Evolutionary conservation across 1,140 invertebrate genomes (phyloP), one percentile per base, ranked within the genome.

Genomic region (Daktulosphaira vitifoliae): DNA sequence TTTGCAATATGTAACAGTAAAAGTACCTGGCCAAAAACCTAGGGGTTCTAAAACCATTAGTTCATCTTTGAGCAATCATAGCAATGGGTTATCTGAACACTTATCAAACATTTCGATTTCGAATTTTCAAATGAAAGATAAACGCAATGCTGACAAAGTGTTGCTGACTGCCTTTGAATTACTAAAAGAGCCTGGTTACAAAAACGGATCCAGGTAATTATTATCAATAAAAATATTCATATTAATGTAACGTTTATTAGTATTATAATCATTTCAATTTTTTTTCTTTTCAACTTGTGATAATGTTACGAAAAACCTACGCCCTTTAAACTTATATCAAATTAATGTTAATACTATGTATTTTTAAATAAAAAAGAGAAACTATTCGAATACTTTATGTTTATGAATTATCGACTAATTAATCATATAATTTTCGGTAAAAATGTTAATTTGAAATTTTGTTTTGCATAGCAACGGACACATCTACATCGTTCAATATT

Each of bases 1-100:
- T 18, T 76, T 98, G 25, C 91, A 95, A 72, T 93, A 93, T 71
- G 95, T 96, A 15, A 98, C 95, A 1, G 95, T 98, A 5, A 97
- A 98, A 79, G 90, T 97, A 20, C 94, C 95, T 25, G 95, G 95
- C 1, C 91, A 92, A 75, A 91, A 90, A 72, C 92, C 90, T 0
- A 80, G 90, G 69, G 90, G 90, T 25, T 91, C 89, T 1, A 90
- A 89, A 73, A 85, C 87, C n/a, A 85, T 86, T 67, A 83, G 83
- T 66, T 64, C 52, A 6, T 44, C 65, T 18, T n/a, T 33, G 37
- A 59, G 39, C 18, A 20, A 59, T 23, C 54, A 62, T 13, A 46
- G 42, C 42, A 62, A 62, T 16, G 56, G 56, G 3, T 18, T 62
- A 50, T 52, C 49, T 6, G 51, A 65, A 22, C 51, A 54, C 25